Conservation (phyloP, 2,888 invertebrate species). For the Cacoxenus indagator region DNA sequence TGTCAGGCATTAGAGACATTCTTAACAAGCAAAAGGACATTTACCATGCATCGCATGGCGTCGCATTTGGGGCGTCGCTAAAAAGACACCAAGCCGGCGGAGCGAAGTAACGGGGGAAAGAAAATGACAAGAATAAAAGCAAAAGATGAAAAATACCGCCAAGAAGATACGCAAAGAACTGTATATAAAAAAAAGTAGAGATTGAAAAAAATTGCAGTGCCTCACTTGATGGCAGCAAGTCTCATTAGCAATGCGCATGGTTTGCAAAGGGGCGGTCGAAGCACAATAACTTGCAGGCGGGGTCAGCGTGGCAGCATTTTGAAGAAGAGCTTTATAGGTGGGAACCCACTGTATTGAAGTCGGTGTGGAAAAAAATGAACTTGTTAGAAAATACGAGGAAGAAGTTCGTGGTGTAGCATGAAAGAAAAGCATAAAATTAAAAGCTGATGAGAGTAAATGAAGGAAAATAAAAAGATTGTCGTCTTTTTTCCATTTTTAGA, state of each 20-base stretch:
- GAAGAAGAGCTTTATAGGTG: slow-evolving; percentile 42
- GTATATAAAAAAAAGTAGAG: not conserved
- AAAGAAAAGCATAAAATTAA: slow-evolving; percentile 55
- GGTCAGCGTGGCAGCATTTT: slow-evolving; percentile 38
- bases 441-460: slow-evolving; percentile 64
- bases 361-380: slow-evolving; percentile 21
- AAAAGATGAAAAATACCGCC: not conserved
- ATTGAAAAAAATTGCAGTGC: slow-evolving; percentile 3
- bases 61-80: slow-evolving; percentile 36
- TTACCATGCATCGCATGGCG: slow-evolving; percentile 39
- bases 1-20: slow-evolving; percentile 58
- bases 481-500: slow-evolving; percentile 14
- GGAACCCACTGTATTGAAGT: slow-evolving; percentile 44
- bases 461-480: slow-evolving; percentile 62
- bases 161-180: slow-evolving; percentile 22
- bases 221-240: slow-evolving; percentile 43
- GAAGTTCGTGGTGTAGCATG: slow-evolving; percentile 2
- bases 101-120: slow-evolving; percentile 24
- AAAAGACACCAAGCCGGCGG: slow-evolving; percentile 37
- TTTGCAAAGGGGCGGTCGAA: slow-evolving; percentile 10
- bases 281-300: not conserved
- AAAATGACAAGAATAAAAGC: not conserved
- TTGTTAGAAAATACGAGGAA: slow-evolving; percentile 10
- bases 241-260: slow-evolving; percentile 64
- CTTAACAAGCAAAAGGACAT: slow-evolving; percentile 62